These are phyloP conservation scores for Perdita meconis DNA, from an alignment of 2,888 invertebrate genomes.

Conservation along the genomic window DNA sequence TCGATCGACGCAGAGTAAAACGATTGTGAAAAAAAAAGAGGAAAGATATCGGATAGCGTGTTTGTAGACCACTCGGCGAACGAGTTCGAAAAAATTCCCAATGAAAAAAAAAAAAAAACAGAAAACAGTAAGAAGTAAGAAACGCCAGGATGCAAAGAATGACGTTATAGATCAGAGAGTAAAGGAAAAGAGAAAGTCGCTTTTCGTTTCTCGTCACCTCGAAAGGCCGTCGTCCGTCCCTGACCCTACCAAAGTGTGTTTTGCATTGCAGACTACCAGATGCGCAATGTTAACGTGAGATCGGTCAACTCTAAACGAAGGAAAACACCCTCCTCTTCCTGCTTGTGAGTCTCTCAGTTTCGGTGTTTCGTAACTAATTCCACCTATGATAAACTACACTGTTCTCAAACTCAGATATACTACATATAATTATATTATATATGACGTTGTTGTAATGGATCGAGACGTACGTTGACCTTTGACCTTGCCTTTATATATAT, in stretches of 20 bases:
- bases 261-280: constrained; percentile 91
- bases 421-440: constrained; percentile 47
- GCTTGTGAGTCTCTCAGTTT: constrained; percentile 88
- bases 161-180: background rate
- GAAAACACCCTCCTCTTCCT: constrained; percentile 88
- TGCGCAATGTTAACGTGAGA: constrained; percentile 91
- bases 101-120: background rate
- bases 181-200: constrained; percentile 56
- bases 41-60: constrained; percentile 47
- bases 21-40: constrained; percentile 14
- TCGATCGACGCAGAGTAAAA: constrained; percentile 38
- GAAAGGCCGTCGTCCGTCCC: constrained; percentile 81
- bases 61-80: constrained; percentile 47
- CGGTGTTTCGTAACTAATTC: constrained; percentile 84
- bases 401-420: constrained; percentile 67
- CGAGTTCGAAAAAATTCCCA: background rate
- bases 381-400: constrained; percentile 79
- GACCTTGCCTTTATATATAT: constrained; percentile 70
- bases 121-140: background rate
- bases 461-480: constrained; percentile 72
- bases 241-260: constrained; percentile 85
- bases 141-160: constrained; percentile 4
- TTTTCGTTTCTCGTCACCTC: constrained; percentile 74
- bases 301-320: constrained; percentile 89
- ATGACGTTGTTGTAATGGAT: constrained; percentile 73